phyloP scores from a whole-genome alignment of 2,797 vertebrate species.

The Syncerus caffer region DNA sequence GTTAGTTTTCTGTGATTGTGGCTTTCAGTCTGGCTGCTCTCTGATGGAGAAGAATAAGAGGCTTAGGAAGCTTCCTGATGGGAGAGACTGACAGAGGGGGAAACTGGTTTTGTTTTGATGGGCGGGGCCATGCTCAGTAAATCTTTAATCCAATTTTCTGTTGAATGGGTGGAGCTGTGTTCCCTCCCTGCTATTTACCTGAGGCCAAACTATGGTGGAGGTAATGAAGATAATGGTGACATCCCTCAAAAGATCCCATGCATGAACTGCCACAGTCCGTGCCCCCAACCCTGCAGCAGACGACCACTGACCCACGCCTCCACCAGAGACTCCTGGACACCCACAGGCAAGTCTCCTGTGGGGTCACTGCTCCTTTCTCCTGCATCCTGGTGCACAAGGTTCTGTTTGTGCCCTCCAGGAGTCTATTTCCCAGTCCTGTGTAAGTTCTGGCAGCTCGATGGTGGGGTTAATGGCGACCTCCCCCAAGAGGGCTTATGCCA shows the following conservation, averaged over 20 bases:
- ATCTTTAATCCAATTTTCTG: background rate
- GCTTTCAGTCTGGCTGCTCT: background rate
- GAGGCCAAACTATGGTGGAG: background rate
- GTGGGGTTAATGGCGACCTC: background rate
- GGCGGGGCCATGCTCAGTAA: background rate
- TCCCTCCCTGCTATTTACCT: background rate
- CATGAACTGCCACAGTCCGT: background rate
- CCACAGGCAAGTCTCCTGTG: background rate
- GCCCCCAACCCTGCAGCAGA: background rate
- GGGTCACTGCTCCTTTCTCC: background rate
- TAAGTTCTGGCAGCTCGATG: background rate
- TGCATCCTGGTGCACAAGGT: background rate
- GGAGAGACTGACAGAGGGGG: background rate
- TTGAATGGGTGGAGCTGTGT: background rate
- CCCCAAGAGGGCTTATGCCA: background rate
- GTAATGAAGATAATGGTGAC: background rate
- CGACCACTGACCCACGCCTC: accelerated
- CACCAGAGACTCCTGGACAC: background rate
- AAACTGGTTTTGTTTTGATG: background rate
- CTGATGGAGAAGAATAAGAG: background rate
- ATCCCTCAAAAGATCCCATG: background rate
- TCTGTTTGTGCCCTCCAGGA: background rate
- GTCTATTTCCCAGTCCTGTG: background rate
- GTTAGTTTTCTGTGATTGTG: background rate
- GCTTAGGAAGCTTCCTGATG: background rate